Conservation (phyloP, 2,797 vertebrate species). For the Philypnodon macrostomus region DNA sequence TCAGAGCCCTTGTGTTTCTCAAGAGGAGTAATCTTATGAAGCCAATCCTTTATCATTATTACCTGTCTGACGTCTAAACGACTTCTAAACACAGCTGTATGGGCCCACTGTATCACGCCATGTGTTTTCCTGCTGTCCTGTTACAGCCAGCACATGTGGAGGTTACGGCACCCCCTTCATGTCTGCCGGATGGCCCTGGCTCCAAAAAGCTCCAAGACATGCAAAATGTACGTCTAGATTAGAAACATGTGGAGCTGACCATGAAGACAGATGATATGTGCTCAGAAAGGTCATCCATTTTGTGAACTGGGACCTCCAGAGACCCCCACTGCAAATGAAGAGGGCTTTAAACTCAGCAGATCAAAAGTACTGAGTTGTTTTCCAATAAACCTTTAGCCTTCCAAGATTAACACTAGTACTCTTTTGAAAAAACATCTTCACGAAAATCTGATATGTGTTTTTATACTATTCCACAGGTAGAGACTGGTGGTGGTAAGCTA, state of each 20-base stretch:
- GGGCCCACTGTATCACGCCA: slow-evolving; percentile 2
- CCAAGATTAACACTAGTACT: neutral
- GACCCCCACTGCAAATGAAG: slow-evolving; percentile 8
- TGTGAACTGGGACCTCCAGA: slow-evolving; percentile 29
- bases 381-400: slow-evolving; percentile 4
- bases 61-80: slow-evolving; percentile 10
- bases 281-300: slow-evolving; percentile 48
- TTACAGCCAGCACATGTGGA: slow-evolving; percentile 41
- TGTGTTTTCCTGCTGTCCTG: slow-evolving; percentile 43
- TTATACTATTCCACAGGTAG: no score
- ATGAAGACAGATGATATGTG: slow-evolving; percentile 55
- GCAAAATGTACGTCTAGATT: slow-evolving; percentile 57
- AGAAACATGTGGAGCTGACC: slow-evolving; percentile 70
- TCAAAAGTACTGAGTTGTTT: slow-evolving; percentile 5
- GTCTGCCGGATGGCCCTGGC: slow-evolving; percentile 28
- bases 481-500: no score
- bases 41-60: slow-evolving; percentile 6
- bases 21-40: neutral
- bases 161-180: slow-evolving; percentile 34
- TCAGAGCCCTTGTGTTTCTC: slow-evolving; percentile 9
- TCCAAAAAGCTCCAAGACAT: slow-evolving; percentile 63
- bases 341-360: slow-evolving; percentile 9
- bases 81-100: slow-evolving; percentile 23
- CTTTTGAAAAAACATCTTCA: neutral
- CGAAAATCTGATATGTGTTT: no score